These are phyloP conservation scores for Coenobita brevimanus DNA, from an alignment of 1,140 invertebrate genomes.

Conservation along the genomic window DNA sequence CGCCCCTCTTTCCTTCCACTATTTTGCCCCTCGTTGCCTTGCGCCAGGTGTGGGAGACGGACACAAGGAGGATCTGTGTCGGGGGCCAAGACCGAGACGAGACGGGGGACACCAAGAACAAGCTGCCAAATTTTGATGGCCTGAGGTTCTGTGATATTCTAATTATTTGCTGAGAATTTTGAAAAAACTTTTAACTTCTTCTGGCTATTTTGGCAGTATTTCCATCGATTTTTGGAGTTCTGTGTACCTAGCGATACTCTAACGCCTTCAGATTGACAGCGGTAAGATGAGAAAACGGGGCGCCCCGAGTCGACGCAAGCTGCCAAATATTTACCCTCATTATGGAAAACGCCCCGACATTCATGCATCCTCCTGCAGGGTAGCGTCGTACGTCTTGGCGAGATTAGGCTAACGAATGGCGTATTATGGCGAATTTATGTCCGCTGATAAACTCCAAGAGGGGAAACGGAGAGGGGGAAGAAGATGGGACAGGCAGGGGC, in stretches of 20 bases:
- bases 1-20: too few relatives aligned
- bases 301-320: not conserved
- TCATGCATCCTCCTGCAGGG: too few relatives aligned
- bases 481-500: not conserved
- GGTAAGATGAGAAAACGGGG: too few relatives aligned
- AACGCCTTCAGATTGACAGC: too few relatives aligned
- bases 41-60: not conserved
- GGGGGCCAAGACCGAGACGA: not conserved
- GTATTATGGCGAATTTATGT: conserved; percentile 41
- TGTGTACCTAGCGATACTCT: too few relatives aligned
- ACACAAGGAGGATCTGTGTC: not conserved
- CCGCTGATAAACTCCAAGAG: not conserved
- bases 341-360: not conserved
- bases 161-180: too few relatives aligned
- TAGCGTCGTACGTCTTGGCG: conserved; percentile 3
- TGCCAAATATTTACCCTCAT: not conserved
- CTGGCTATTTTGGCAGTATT: not conserved
- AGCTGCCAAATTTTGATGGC: too few relatives aligned
- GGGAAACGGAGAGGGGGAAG: not conserved
- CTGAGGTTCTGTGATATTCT: too few relatives aligned
- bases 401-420: conserved; percentile 40
- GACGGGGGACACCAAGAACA: not conserved
- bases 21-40: too few relatives aligned
- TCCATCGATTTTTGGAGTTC: too few relatives aligned
- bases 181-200: too few relatives aligned